Base-by-base conservation (phyloP, 2,888 invertebrate species). In the Thelaira solivaga region DNA sequence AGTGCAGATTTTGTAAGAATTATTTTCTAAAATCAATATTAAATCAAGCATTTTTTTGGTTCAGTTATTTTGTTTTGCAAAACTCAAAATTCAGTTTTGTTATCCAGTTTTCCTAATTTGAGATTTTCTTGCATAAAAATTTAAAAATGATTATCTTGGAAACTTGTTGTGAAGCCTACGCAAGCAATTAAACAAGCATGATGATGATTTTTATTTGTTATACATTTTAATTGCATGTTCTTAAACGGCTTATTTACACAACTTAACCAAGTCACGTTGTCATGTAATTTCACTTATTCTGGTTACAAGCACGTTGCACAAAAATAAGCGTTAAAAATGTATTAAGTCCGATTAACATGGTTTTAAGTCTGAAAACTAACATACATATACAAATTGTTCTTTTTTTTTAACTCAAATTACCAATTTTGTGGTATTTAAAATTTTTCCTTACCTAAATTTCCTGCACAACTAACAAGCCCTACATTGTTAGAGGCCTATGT, bases 161-260 rank as follows among this genome's bases (percentile, higher is more conserved):
- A n/a, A 49, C 39, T 39, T 57, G 16, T 39, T 1, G 10, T 0
- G 1, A 8, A 20, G 10, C 41, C 41, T 13, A 53, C 61, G 36
- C n/a, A 36, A 34, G 8, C 20, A 18, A 10, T 8, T 8, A 18
- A 51, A 47, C 68, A 47, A 26, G 20, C 8, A 34, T 0, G 16
- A 72, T 45, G 26, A 36, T 72, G 34, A 45, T 51, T 61, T 76
- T 72, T 41, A 20, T 49, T 61, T 68, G 61, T 67, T 55, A 39
- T 47, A 72, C 55, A 41, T 64, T 55, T 72, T 41, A 61, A 62
- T 34, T 47, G 53, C 61, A 61, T 72, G 61, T 67, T 67, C 13
- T 55, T 31, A 65, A 67, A 61, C 41, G 45, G 51, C 61, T 72
- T 77, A 73, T 77, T 73, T 69, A 69, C 62, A 59, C 68, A 59